Evolutionary conservation across 2,888 invertebrate genomes (phyloP).

Genomic region (Andricus quercusramuli): DNA sequence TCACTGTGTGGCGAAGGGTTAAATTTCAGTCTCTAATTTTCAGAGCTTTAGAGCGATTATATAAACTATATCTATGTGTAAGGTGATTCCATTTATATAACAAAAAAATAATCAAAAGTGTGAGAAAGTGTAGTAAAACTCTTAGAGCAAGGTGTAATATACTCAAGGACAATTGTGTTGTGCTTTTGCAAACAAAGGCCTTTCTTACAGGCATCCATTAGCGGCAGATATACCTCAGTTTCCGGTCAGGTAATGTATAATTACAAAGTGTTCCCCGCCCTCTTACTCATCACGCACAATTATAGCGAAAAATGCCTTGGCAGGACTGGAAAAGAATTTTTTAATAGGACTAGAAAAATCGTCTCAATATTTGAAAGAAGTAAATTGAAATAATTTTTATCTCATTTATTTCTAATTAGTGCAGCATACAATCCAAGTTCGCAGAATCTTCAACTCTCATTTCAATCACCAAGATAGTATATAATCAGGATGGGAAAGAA

Average conservation of each 20-base stretch:
- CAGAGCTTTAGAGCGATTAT: no score
- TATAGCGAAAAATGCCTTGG: conserved; percentile 25
- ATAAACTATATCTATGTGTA: no score
- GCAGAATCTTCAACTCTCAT: neutral
- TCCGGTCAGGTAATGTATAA: conserved; percentile 72
- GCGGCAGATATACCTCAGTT: conserved; percentile 56
- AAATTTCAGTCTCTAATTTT: no score
- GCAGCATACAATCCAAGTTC: neutral
- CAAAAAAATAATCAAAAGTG: neutral
- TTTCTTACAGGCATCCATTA: conserved; percentile 54
- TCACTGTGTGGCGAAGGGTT: no score
- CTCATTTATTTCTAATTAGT: neutral
- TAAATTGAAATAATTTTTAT: neutral
- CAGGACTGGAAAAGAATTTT: neutral
- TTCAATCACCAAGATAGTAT: neutral
- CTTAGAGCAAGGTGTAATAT: conserved; percentile 3
- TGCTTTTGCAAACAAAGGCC: conserved; percentile 57
- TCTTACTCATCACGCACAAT: conserved; percentile 46
- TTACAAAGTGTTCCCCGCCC: conserved; percentile 60
- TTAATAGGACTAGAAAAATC: neutral
- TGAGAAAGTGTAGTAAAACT: neutral
- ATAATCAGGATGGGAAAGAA: neutral
- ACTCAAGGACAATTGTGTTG: conserved; percentile 54
- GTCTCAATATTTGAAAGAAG: neutral
- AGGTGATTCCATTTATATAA: neutral